Conservation (phyloP, 1,140 invertebrate species). For the Antheraea pernyi region DNA sequence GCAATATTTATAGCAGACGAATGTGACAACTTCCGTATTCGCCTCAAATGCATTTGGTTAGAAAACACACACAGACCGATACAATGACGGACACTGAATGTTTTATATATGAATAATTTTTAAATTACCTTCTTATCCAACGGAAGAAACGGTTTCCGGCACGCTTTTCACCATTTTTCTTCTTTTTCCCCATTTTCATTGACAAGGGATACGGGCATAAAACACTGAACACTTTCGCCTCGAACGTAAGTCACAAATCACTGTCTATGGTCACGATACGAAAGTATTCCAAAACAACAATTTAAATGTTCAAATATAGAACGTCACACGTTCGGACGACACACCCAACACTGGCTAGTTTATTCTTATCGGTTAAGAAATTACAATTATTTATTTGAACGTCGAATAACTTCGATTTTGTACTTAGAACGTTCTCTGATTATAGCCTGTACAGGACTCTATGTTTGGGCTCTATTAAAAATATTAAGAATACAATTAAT, state of each 20-base stretch:
- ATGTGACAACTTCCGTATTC: background rate
- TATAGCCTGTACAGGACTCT: constrained; percentile 66
- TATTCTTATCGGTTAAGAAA: constrained; percentile 8
- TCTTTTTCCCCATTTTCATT: constrained; percentile 68
- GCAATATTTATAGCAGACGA: background rate
- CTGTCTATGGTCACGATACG: constrained; percentile 24
- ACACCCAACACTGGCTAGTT: constrained; percentile 17
- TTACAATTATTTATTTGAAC: constrained; percentile 32
- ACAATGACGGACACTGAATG: background rate
- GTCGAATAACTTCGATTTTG: constrained; percentile 23
- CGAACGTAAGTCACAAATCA: constrained; percentile 15
- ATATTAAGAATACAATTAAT: constrained; percentile 20
- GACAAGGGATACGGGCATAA: constrained; percentile 33
- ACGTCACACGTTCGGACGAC: constrained; percentile 14
- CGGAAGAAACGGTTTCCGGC: constrained; percentile 66
- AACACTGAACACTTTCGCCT: constrained; percentile 31
- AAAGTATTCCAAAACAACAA: constrained; percentile 9
- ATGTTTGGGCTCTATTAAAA: constrained; percentile 45
- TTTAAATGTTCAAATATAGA: constrained; percentile 15
- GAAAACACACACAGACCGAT: background rate
- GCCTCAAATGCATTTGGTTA: background rate
- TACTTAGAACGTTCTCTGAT: constrained; percentile 27
- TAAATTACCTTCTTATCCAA: constrained; percentile 67
- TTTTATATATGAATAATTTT: constrained; percentile 2
- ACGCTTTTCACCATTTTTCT: constrained; percentile 61